Percentiles rank a stretch among this genome's conserved stretches.
phyloP scores from a whole-genome alignment of 1,140 invertebrate species.

The Drosophila lini region DNA sequence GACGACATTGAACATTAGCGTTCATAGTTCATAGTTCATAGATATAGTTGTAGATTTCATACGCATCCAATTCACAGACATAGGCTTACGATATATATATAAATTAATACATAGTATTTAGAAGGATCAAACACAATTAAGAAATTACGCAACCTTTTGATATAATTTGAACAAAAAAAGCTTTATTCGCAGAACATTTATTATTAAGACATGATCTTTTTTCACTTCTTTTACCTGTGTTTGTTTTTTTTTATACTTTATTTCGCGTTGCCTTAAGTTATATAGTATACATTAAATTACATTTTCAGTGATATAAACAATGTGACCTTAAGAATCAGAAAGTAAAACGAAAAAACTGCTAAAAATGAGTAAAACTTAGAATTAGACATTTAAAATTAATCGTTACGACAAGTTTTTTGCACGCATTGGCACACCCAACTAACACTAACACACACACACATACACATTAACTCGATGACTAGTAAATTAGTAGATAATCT shows the following conservation, averaged over 20 bases:
- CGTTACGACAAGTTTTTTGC: constrained; percentile 70
- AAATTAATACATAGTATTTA: constrained; percentile 31
- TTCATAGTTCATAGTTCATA: constrained; percentile 62
- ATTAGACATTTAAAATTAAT: constrained; percentile 55
- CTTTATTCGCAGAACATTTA: constrained; percentile 60
- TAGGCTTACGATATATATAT: constrained; percentile 48
- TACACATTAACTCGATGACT: constrained; percentile 21
- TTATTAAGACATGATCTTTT: constrained; percentile 41
- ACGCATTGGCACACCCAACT: constrained; percentile 62
- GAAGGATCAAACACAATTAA: constrained; percentile 28
- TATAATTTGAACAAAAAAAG: constrained; percentile 57
- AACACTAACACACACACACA: constrained; percentile 23
- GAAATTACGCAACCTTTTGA: constrained; percentile 48
- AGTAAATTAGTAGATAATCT: constrained; percentile 66
- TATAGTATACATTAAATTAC: constrained; percentile 60
- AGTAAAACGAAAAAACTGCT: constrained; percentile 44
- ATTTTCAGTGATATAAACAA: constrained; percentile 79
- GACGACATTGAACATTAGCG: constrained; percentile 36
- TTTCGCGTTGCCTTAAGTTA: constrained; percentile 58
- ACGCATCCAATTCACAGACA: constrained; percentile 41
- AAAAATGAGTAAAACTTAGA: constrained; percentile 57
- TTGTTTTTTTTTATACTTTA: constrained; percentile 4
- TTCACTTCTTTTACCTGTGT: constrained; percentile 26
- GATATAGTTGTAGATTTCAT: constrained; percentile 63
- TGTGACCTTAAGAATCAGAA: constrained; percentile 72